Percentiles rank a stretch among this genome's conserved stretches.
Evolutionary conservation across 2,888 invertebrate species (phyloP).

Genomic region (Ectemnius continuus): DNA sequence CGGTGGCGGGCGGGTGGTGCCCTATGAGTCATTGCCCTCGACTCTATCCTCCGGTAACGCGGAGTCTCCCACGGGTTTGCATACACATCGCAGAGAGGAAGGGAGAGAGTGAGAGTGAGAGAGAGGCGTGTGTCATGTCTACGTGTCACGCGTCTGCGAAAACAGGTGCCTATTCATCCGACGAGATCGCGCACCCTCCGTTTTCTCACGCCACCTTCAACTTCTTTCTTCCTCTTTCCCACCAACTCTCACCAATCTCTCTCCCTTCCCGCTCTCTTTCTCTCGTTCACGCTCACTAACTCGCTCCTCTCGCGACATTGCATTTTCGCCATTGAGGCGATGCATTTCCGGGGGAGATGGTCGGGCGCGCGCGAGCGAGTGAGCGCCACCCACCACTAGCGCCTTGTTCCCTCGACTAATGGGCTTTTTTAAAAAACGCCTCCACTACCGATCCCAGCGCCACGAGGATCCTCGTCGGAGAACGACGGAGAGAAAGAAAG

Average conservation of each 20-base stretch:
- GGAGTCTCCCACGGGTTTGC: conserved; percentile 54
- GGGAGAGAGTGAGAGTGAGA: too few species aligned
- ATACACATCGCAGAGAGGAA: conserved; percentile 13
- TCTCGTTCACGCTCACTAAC: conserved; percentile 12
- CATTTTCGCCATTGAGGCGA: conserved; percentile 38
- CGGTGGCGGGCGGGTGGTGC: conserved; percentile 41
- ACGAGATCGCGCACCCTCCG: conserved; percentile 43
- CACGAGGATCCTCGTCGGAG: too few species aligned
- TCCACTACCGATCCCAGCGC: neutral
- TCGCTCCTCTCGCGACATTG: neutral
- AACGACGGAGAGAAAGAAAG: too few species aligned
- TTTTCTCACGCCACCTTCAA: conserved; percentile 5
- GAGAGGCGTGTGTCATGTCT: conserved; percentile 34
- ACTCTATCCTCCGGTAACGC: conserved; percentile 42
- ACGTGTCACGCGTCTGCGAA: conserved; percentile 65
- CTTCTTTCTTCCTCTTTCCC: neutral
- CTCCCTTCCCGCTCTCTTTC: conserved; percentile 8
- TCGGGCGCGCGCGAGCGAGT: too few species aligned
- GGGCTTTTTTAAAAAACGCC: conserved; percentile 26
- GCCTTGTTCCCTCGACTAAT: conserved; percentile 36
- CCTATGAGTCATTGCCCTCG: conserved; percentile 61
- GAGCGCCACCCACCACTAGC: neutral
- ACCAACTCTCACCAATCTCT: conserved; percentile 13
- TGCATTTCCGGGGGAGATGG: conserved; percentile 21
- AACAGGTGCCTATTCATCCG: conserved; percentile 71